phyloP scores from a whole-genome alignment of 2,797 vertebrate genomes.

The Falco novaeseelandiae region DNA sequence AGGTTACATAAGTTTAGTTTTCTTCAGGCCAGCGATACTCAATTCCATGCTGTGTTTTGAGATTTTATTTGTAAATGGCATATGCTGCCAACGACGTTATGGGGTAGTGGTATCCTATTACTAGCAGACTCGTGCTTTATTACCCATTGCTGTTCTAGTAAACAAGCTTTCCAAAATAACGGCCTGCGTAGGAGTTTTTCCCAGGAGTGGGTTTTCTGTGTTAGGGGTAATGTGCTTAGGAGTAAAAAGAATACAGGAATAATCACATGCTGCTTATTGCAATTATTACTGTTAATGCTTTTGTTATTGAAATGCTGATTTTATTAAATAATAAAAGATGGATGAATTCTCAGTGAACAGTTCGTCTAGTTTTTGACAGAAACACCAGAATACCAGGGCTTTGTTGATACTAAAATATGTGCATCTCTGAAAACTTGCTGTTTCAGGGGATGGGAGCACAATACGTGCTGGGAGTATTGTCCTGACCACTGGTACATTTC shows the following conservation, averaged over 20 bases:
- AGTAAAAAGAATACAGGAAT: background rate
- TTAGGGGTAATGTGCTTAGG: background rate
- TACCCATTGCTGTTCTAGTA: background rate
- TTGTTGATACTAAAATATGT: background rate
- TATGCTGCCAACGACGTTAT: accelerated
- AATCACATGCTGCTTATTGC: background rate
- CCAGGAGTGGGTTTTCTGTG: background rate
- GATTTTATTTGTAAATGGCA: background rate
- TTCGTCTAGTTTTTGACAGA: background rate
- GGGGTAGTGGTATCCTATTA: accelerated
- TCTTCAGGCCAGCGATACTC: background rate
- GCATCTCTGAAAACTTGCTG: background rate
- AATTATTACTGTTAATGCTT: background rate
- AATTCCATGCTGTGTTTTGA: background rate
- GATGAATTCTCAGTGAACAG: background rate
- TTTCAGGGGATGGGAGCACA: slow-evolving; percentile 78
- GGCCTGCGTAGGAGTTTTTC: background rate
- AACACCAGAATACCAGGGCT: background rate
- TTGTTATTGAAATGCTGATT: background rate
- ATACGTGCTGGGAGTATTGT: slow-evolving; percentile 83
- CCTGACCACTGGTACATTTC: slow-evolving; percentile 93
- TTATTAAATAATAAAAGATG: background rate
- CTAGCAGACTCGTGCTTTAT: background rate
- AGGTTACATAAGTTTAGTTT: background rate
- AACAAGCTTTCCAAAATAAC: background rate